Evolutionary conservation across 2,888 invertebrate genomes (phyloP), one percentile per base, ranked within the genome.

Genomic region (Stramonita haemastoma): DNA sequence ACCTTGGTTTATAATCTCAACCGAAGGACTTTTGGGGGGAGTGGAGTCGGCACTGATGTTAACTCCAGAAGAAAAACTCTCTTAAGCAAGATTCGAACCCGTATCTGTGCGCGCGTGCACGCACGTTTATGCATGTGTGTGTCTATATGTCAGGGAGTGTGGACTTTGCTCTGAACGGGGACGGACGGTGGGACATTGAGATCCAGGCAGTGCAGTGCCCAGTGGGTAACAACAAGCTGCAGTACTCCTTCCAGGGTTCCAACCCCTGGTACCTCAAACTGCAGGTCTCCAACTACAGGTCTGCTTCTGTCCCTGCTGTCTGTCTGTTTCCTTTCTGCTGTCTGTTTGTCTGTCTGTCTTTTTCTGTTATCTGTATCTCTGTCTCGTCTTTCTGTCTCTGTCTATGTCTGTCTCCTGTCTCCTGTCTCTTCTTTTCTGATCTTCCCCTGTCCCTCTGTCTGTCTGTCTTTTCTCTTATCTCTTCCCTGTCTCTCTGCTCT

Each of bases 181-280:
- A 94, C 88, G 94, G 94, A 19, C 91, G 94, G 8, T 94, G 94
- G 94, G 90, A 90, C 29, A 91, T 94, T n/a, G 87, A 90, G 77
- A 93, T 94, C n/a, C 92, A 92, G 77, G 93, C 94, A 15, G 91
- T 93, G 26, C 94, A 93, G 90, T 94, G 94, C 86, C 94, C 94
- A 0, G 93, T 93, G 11, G 92, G 91, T 0, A 91, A 92, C 84
- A 91, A 91, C 5, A 91, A 92, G 13, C 91, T 94, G 4, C 93
- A 94, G 83, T 94, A 93, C 87, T 92, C 91, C 87, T 92, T 94
- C 32, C 92, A 94, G 89, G 94, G 93, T 77, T 93, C 92, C 57
- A 93, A 94, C 66, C 85, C 89, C 22, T 94, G 91, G 70, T 94
- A 93, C 90, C 87, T 94, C 13, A 94, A 94, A 91, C 90, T 94